Evolutionary conservation across 2,797 vertebrate species (phyloP), one percentile per base, ranked within the genome.

Genomic region (Menidia menidia): DNA sequence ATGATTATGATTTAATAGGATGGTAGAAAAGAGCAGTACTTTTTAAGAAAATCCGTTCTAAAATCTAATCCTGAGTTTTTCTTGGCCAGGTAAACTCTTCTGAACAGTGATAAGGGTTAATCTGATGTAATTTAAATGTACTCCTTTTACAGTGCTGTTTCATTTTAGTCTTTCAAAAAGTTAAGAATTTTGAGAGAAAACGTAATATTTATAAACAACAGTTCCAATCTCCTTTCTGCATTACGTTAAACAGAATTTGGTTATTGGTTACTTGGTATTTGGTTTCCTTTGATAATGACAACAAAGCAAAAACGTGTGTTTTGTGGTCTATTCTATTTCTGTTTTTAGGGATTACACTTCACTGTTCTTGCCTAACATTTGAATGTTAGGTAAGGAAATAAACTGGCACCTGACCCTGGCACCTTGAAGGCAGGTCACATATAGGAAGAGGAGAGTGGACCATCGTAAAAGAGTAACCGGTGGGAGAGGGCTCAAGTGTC

Each of bases 21-120:
- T 16, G 2, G 7, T 32, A 13, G 47, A 47, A 67, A 56, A 76
- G 33, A 72, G 14, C 16, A 64, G 60, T 61, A 64, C 13, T 12
- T 47, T 69, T 19, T 9, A n/a, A 3, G 5, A 48, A 10, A 13
- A 50, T 19, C 6, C 19, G 15, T 56, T 71, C n/a, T n/a, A 8
- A 70, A 56, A 47, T 44, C 5, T 55, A 47, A 69, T 87, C 86
- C 83, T 85, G 84, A 87, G 83, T 75, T 73, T 63, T 55, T 73
- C 63, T 64, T 81, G 57, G 65, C 47, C 18, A 18, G 57, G 6
- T 86, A 64, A 77, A 70, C 56, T 52, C 77, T 72, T 68, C 42
- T 47, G 39, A 73, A 59, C 35, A 55, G 60, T 58, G 50, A 41
- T 5, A 59, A n/a, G 53, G 41, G 47, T 68, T 62, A 58, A 33